Percentiles rank a stretch among this genome's conserved stretches.
Conservation (phyloP, 2,888 invertebrate genomes). For the Netelia virgata region DNA sequence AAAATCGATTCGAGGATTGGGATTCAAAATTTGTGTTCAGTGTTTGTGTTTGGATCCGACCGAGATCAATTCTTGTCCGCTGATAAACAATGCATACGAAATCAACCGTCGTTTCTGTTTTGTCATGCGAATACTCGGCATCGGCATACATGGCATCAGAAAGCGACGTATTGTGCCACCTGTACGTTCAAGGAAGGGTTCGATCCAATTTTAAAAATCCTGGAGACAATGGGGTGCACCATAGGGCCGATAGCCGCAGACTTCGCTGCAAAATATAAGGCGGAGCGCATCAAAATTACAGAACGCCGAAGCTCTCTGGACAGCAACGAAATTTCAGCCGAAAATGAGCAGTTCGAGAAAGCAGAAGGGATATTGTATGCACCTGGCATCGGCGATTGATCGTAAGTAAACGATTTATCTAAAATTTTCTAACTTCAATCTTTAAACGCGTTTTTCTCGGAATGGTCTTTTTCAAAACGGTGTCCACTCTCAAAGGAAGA, state of each 20-base stretch:
- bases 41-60: no score
- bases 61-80: no score
- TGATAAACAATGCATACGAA: no score
- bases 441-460: neutral
- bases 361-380: conserved; percentile 65
- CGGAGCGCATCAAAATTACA: conserved; percentile 55
- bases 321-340: conserved; percentile 44
- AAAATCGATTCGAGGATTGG: no score
- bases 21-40: no score
- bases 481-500: neutral
- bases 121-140: no score
- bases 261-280: conserved; percentile 43
- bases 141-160: no score
- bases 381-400: conserved; percentile 67
- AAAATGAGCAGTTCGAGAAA: conserved; percentile 54
- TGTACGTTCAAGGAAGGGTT: conserved; percentile 58
- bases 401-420: conserved; percentile 62
- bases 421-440: conserved; percentile 26
- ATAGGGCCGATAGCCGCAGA: conserved; percentile 58
- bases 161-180: conserved; percentile 54
- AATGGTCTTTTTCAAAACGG: neutral
- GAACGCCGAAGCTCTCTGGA: conserved; percentile 55
- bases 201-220: conserved; percentile 61
- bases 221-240: conserved; percentile 65
- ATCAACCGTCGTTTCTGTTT: no score